Base-by-base conservation (phyloP, 2,113 vertebrate genomes). In the Laticauda colubrina region DNA sequence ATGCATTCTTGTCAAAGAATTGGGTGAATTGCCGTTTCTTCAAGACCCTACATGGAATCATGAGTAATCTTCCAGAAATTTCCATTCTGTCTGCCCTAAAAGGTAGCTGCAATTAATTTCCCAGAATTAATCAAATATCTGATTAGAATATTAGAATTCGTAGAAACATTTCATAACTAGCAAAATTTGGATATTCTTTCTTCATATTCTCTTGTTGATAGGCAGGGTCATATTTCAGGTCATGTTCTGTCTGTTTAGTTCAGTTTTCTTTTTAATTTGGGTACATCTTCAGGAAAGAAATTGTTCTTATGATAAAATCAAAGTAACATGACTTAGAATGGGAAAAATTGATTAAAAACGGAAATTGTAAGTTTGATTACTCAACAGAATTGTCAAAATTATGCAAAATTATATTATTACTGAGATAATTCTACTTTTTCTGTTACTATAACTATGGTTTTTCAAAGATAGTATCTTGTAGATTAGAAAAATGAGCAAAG, bases 401-500 rank as follows among this genome's bases (percentile, higher is more conserved):
- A 29, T 45, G 12, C 55, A 95, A 94, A 93, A 88, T 75, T 5
- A 64, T 64, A 9, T 51, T 64, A 64, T 64, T 29, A 64, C 26
- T 29, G 29, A 29, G 59, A 64, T 26, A 29, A 12, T 64, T 64
- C 59, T 29, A 29, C 10, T 4, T 61, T 61, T 61, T 61, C 57
- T 9, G 57, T 59, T 24, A 5, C 23, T 9, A 59, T 59, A 59
- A 24, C 23, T 26, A 59, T 0, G 10, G 3, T 61, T 29, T 29
- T 10, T 11, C 10, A 29, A 61, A 61, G 9, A 29, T 29, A 61
- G 24, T 29, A 12, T 29, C 24, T 61, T 61, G 59, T 61, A 61
- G 9, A 29, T 61, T 61, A 29, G 24, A 61, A 61, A 61, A 61
- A 61, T 61, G 59, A 61, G 10, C 59, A 61, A 61, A 61, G 26